A percentile compares a stretch with the other conserved stretches of the same genome.
phyloP scores from a whole-genome alignment of 2,888 invertebrate species.

The Epistrophe eligans region DNA sequence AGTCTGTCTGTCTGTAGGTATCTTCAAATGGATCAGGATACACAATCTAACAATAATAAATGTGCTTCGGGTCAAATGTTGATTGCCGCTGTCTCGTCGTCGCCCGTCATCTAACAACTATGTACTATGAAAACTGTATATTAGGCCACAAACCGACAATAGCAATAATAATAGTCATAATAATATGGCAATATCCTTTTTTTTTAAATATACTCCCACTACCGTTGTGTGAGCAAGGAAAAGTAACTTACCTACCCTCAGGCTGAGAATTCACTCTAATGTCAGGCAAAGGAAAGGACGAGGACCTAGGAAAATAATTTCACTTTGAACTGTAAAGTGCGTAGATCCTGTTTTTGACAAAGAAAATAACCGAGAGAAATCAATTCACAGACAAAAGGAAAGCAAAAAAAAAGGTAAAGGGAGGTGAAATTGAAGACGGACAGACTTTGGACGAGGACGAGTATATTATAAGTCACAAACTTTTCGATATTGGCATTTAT shows the following conservation, averaged over 20 bases:
- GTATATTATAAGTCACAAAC: slow-evolving; percentile 17
- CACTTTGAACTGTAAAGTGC: slow-evolving; percentile 69
- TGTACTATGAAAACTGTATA: slow-evolving; percentile 24
- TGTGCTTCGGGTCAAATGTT: slow-evolving; percentile 63
- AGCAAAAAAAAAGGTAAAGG: not conserved
- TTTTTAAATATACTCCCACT: not conserved
- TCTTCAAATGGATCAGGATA: slow-evolving; percentile 19
- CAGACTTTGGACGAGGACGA: not conserved
- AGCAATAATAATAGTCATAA: slow-evolving; percentile 73
- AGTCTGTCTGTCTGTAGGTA: not conserved
- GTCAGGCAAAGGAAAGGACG: not conserved
- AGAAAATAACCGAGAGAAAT: slow-evolving; percentile 39
- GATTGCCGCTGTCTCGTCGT: slow-evolving; percentile 25
- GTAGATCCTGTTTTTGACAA: slow-evolving; percentile 54
- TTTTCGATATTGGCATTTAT: slow-evolving; percentile 33
- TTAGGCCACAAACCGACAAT: slow-evolving; percentile 64
- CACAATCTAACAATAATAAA: slow-evolving; percentile 18
- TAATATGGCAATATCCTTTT: slow-evolving; percentile 72
- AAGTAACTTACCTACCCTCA: slow-evolving; percentile 62
- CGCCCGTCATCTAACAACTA: not conserved
- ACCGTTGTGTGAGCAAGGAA: slow-evolving; percentile 8
- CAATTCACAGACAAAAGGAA: slow-evolving; percentile 38
- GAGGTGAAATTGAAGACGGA: not conserved
- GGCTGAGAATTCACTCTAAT: slow-evolving; percentile 15
- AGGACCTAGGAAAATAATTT: slow-evolving; percentile 43